Evolutionary conservation across 2,797 vertebrate genomes (phyloP).

Genomic region (Heteromormyrus szaboi): DNA sequence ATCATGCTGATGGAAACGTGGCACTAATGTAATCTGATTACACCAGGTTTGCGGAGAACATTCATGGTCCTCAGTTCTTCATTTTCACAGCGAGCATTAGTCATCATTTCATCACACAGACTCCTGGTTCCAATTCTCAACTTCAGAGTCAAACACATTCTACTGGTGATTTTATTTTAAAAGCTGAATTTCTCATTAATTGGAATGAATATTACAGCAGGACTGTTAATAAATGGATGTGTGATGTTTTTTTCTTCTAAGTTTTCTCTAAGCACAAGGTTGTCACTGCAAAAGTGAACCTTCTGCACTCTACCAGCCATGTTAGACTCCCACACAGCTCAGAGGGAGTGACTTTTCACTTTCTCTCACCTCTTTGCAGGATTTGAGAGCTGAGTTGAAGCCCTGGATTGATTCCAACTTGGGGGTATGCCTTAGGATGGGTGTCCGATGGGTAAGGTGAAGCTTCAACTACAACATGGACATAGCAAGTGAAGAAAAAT

Average conservation of each 20-base stretch:
- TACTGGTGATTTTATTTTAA: not conserved
- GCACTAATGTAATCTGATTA: not conserved
- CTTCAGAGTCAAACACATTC: not conserved
- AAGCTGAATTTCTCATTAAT: not conserved
- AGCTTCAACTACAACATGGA: conserved; percentile 47
- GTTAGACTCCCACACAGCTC: not conserved
- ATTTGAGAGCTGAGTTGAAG: conserved; percentile 29
- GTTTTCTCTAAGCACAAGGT: not conserved
- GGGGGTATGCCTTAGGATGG: conserved; percentile 29
- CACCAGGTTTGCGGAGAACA: not conserved
- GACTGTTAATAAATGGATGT: not conserved
- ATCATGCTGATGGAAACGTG: not conserved
- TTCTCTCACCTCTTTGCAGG: conserved; percentile 49
- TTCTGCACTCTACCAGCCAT: not conserved
- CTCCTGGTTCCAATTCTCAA: not conserved
- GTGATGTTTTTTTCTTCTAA: not conserved
- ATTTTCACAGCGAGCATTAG: not conserved
- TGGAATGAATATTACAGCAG: not conserved
- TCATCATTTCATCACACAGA: not conserved
- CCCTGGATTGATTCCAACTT: conserved; percentile 21
- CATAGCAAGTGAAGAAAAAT: not conserved
- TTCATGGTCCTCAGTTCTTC: not conserved
- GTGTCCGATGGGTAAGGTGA: conserved; percentile 38
- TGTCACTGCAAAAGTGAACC: not conserved
- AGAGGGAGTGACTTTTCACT: not conserved